A percentile compares a stretch with the other conserved stretches of the same genome.
These are phyloP conservation scores for Danio aesculapii DNA, from an alignment of 2,797 vertebrate genomes.

Conservation along the genomic window DNA sequence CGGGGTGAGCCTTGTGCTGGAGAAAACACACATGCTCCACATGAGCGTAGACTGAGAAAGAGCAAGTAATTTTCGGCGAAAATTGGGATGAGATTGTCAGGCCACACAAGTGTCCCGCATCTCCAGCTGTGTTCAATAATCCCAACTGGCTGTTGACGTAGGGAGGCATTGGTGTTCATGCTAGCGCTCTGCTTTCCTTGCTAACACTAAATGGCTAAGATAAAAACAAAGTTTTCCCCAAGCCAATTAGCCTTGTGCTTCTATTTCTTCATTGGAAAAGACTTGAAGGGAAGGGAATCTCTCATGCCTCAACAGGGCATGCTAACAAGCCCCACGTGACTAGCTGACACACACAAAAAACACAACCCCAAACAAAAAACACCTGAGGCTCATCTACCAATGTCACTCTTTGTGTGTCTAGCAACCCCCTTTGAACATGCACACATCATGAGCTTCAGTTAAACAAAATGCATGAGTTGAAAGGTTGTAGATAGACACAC, in stretches of 20 bases:
- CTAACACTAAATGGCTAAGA: conserved; percentile 12
- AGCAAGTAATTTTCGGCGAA: conserved; percentile 34
- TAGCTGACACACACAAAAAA: neutral
- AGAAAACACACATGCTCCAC: conserved; percentile 32
- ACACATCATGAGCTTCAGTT: conserved; percentile 51
- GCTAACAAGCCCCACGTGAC: conserved; percentile 54
- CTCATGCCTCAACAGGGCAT: conserved; percentile 30
- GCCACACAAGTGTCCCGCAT: conserved; percentile 2
- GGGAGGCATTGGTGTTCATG: conserved; percentile 4
- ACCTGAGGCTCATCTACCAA: conserved; percentile 28
- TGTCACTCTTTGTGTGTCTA: conserved; percentile 38
- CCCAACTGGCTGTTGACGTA: conserved; percentile 20
- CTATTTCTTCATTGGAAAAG: conserved; percentile 20
- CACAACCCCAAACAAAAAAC: neutral
- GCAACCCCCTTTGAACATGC: conserved; percentile 27
- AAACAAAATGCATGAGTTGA: conserved; percentile 19
- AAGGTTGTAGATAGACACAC: conserved; percentile 40
- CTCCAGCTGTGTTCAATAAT: conserved; percentile 36
- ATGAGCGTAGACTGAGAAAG: neutral
- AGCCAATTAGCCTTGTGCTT: conserved; percentile 42
- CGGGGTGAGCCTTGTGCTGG: conserved; percentile 6
- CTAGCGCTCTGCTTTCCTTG: neutral
- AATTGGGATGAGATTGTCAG: conserved; percentile 30
- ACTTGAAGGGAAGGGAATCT: conserved; percentile 25
- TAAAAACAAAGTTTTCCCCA: conserved; percentile 31